phyloP scores from a whole-genome alignment of 2,113 vertebrate species.

The Vimba vimba region DNA sequence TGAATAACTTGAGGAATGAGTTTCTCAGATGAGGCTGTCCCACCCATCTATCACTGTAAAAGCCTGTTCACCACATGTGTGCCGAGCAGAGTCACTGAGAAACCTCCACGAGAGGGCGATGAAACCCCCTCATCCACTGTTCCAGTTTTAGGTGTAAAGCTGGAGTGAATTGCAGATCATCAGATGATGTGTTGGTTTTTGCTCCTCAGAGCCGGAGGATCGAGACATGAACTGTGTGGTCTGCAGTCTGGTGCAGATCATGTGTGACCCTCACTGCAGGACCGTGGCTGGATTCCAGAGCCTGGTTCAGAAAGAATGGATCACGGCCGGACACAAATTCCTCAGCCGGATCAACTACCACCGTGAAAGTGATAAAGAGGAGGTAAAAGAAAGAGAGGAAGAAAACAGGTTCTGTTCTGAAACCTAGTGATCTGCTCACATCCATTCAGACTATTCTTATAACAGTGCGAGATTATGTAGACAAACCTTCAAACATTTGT shows the following conservation, averaged over 20 bases:
- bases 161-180: not conserved
- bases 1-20: slow-evolving; percentile 58
- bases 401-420: not conserved
- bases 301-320: slow-evolving; percentile 93
- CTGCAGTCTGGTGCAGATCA: slow-evolving; percentile 90
- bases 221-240: slow-evolving; percentile 90
- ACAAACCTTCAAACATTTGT: not conserved
- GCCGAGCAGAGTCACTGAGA: not conserved
- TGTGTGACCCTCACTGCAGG: slow-evolving; percentile 84
- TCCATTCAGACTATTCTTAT: not conserved
- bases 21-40: slow-evolving; percentile 43
- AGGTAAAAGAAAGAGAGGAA: slow-evolving; percentile 69
- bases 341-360: slow-evolving; percentile 80
- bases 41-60: slow-evolving; percentile 36
- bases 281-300: slow-evolving; percentile 87
- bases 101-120: slow-evolving; percentile 28
- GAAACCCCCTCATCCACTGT: not conserved
- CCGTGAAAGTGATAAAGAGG: slow-evolving; percentile 77
- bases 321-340: slow-evolving; percentile 89
- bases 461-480: not conserved
- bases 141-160: not conserved
- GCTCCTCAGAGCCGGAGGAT: slow-evolving; percentile 83
- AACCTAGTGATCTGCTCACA: not conserved
- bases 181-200: not conserved
- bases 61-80: slow-evolving; percentile 37